phyloP scores from a whole-genome alignment of 2,113 vertebrate genomes.

The Eidolon helvum region DNA sequence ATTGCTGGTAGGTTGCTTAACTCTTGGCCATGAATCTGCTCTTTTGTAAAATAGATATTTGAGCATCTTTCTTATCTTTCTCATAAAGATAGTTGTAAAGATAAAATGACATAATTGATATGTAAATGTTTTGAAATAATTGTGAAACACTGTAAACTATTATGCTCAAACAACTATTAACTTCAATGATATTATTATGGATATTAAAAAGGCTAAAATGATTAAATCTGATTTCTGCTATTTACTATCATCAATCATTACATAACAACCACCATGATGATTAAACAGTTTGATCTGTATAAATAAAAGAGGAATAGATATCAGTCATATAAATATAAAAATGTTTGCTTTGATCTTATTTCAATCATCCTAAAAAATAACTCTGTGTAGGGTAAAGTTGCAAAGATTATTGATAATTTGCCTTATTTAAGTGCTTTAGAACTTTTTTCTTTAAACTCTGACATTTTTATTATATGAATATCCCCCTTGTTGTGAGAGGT shows the following conservation, averaged over 20 bases:
- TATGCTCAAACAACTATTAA: not conserved
- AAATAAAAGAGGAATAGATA: not conserved
- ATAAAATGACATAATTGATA: not conserved
- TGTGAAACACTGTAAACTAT: not conserved
- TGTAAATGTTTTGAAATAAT: not conserved
- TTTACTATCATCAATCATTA: not conserved
- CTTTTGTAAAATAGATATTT: not conserved
- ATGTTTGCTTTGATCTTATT: not conserved
- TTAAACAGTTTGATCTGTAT: not conserved
- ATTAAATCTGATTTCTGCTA: not conserved
- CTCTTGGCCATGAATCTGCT: not conserved
- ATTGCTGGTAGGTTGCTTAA: not conserved
- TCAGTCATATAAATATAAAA: not conserved
- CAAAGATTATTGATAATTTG: not conserved
- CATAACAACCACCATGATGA: not conserved
- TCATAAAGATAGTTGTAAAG: not conserved
- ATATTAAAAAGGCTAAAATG: not conserved
- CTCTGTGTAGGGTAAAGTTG: not conserved
- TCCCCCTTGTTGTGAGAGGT: not conserved
- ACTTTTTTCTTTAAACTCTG: not conserved
- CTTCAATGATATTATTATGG: not conserved
- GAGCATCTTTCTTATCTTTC: not conserved
- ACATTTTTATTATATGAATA: conserved; percentile 38
- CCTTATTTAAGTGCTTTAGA: not conserved
- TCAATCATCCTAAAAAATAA: not conserved